These are phyloP conservation scores for Xestia rhomboidea DNA, from an alignment of 2,888 invertebrate species.

Conservation along the genomic window DNA sequence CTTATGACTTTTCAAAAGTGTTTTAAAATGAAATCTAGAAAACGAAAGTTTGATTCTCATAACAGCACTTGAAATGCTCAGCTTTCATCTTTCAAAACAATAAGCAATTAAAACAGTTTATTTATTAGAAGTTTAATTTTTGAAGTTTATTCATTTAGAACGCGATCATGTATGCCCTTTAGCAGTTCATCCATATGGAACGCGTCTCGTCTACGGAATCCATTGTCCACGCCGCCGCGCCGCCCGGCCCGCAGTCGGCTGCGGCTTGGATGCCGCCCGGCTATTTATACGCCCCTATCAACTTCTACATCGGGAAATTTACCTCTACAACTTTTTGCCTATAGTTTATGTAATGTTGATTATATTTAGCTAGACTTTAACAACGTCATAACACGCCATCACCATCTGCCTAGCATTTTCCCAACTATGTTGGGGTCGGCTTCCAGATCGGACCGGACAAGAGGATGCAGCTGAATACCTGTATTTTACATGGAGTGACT, in stretches of 20 bases:
- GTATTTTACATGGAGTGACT: not conserved
- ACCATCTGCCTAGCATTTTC: not conserved
- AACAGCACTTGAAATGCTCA: not conserved
- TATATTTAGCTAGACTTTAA: not conserved
- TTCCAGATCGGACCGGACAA: not conserved
- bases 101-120: conserved; percentile 58
- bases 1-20: not conserved
- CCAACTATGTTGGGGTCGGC: not conserved
- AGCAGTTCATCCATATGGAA: conserved; percentile 88
- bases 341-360: conserved; percentile 68
- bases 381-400: not conserved
- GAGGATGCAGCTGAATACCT: not conserved
- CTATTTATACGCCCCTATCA: conserved; percentile 87
- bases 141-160: no score
- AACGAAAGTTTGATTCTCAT: not conserved
- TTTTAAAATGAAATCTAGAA: conserved; percentile 12
- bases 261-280: conserved; percentile 76
- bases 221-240: conserved; percentile 85
- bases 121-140: no score
- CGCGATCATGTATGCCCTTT: conserved; percentile 82
- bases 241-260: conserved; percentile 57
- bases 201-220: conserved; percentile 87
- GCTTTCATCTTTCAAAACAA: conserved; percentile 54
- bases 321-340: conserved; percentile 73
- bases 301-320: conserved; percentile 79